Percentiles rank a stretch among this genome's conserved stretches.
These are phyloP conservation scores for Mesochorus sp. DNA, from an alignment of 2,888 invertebrate species.

Conservation along the genomic window DNA sequence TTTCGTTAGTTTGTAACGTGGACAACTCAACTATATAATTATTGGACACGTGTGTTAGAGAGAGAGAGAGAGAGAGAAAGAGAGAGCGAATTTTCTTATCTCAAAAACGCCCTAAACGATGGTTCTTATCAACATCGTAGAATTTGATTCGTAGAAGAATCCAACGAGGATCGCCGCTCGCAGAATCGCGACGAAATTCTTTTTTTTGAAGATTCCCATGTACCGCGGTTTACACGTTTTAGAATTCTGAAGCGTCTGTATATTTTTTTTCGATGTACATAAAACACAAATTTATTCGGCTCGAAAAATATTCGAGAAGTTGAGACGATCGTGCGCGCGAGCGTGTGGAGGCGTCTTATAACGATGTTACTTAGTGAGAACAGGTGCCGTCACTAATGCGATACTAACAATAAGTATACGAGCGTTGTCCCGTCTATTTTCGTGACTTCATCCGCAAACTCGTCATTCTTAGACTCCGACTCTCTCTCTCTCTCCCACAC, in stretches of 20 bases:
- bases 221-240: neutral
- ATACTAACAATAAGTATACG: constrained; percentile 61
- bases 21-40: constrained; percentile 21
- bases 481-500: neutral
- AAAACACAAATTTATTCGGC: neutral
- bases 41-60: neutral
- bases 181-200: constrained; percentile 1
- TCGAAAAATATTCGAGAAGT: neutral
- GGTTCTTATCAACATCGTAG: constrained; percentile 54
- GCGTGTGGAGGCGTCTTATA: constrained; percentile 59
- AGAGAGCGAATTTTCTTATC: constrained; percentile 40
- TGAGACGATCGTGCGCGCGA: neutral
- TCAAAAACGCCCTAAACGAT: constrained; percentile 40
- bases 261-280: neutral
- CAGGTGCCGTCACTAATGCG: constrained; percentile 65
- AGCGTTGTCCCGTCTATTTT: constrained; percentile 58
- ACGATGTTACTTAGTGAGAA: constrained; percentile 63
- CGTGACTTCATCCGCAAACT: constrained; percentile 46
- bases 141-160: constrained; percentile 27
- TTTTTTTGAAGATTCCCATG: neutral
- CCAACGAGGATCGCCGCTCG: neutral
- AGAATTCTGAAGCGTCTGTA: neutral
- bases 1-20: constrained; percentile 1
- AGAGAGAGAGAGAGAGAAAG: neutral
- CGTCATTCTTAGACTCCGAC: constrained; percentile 14